These are phyloP conservation scores for Epizoanthus ramosus DNA, from an alignment of 92 coral and sea anemone species.

Conservation along the genomic window DNA sequence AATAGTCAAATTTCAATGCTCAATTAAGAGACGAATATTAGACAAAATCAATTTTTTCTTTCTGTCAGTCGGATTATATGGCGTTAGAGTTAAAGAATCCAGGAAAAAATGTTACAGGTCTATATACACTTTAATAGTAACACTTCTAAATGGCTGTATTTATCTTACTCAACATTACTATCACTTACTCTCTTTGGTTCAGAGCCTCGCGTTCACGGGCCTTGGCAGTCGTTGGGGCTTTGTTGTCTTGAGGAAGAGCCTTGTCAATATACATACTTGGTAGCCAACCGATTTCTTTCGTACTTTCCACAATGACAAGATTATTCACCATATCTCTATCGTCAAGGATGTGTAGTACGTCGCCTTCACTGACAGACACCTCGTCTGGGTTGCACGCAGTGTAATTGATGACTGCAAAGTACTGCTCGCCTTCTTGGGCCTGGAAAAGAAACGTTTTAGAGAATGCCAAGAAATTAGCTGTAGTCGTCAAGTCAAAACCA, in stretches of 20 bases:
- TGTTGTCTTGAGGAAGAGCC: conserved; percentile 65
- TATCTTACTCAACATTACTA: too few species aligned
- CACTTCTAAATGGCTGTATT: too few species aligned
- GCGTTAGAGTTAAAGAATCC: too few species aligned
- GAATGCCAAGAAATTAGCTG: background rate
- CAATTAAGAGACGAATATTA: too few species aligned
- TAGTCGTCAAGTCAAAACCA: background rate
- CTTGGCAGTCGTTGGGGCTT: conserved; percentile 62
- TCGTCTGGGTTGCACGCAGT: conserved; percentile 75
- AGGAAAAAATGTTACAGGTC: too few species aligned
- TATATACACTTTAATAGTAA: too few species aligned
- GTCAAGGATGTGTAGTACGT: conserved; percentile 76
- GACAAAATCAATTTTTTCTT: too few species aligned
- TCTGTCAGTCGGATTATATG: too few species aligned
- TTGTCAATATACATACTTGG: conserved; percentile 70
- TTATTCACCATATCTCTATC: conserved; percentile 60
- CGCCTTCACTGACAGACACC: conserved; percentile 83
- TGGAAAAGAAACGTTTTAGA: conserved; percentile 13
- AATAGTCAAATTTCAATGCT: too few species aligned
- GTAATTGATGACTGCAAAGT: conserved; percentile 79
- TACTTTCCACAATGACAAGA: conserved; percentile 71
- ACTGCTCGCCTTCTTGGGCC: conserved; percentile 63
- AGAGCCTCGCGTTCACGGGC: conserved; percentile 82
- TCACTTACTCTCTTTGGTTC: conserved; percentile 86
- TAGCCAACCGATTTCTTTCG: conserved; percentile 83